A percentile compares a stretch with the other conserved stretches of the same genome.
Conservation (phyloP, 2,888 invertebrate species). For the Plagodis pulveraria region DNA sequence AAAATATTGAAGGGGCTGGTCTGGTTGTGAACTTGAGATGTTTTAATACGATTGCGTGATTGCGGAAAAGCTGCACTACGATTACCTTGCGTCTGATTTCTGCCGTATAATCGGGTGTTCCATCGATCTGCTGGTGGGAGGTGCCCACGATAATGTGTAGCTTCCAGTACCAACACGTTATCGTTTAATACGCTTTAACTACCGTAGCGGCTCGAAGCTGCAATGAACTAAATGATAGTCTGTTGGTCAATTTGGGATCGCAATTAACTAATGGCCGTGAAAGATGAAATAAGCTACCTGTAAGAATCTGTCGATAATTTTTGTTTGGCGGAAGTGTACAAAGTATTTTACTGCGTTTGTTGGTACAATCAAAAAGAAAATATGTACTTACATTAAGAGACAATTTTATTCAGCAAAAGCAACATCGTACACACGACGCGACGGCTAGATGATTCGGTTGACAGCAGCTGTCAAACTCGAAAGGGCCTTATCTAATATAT, state of each 20-base stretch:
- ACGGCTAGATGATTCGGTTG: no score
- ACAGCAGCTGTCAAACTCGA: no score
- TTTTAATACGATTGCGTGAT: slow-evolving; percentile 55
- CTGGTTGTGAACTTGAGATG: slow-evolving; percentile 6
- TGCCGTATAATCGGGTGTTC: slow-evolving; percentile 65
- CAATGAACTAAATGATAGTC: slow-evolving; percentile 56
- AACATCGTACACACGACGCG: no score
- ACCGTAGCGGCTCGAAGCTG: slow-evolving; percentile 59
- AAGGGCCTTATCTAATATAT: no score
- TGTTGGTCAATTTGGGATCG: slow-evolving; percentile 66
- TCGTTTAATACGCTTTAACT: slow-evolving; percentile 67
- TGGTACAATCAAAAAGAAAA: background rate
- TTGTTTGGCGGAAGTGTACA: slow-evolving; percentile 5
- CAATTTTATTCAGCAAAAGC: no score
- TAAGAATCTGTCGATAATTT: slow-evolving; percentile 32
- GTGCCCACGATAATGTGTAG: slow-evolving; percentile 63
- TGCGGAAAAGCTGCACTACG: slow-evolving; percentile 64
- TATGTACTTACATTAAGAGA: background rate
- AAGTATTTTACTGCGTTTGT: background rate
- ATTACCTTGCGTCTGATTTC: slow-evolving; percentile 66
- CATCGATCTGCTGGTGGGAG: slow-evolving; percentile 65
- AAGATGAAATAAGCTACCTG: slow-evolving; percentile 59
- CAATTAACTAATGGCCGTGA: slow-evolving; percentile 63
- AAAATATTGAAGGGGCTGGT: no score
- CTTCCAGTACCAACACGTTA: slow-evolving; percentile 65